A percentile compares a stretch with the other conserved stretches of the same genome.
phyloP scores from a whole-genome alignment of 2,888 invertebrate genomes.

The Pollenia angustigena region DNA sequence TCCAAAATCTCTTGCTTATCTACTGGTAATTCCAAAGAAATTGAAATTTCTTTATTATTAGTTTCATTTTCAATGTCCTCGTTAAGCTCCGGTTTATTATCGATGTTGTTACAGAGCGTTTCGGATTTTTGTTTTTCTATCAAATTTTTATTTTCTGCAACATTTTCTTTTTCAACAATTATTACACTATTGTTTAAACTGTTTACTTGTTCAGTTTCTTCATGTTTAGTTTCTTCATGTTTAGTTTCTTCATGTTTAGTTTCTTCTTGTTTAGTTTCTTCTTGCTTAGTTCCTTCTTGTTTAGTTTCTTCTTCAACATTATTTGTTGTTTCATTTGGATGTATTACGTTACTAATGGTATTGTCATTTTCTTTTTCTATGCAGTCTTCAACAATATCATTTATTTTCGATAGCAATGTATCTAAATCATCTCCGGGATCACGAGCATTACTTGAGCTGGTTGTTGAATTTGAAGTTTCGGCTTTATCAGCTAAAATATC shows the following conservation, averaged over 20 bases:
- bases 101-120: not conserved
- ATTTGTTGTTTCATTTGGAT: not conserved
- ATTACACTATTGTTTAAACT: slow-evolving; percentile 43
- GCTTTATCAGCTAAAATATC: slow-evolving; percentile 64
- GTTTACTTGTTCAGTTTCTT: not conserved
- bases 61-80: not conserved
- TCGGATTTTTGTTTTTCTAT: slow-evolving; percentile 3
- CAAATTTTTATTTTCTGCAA: not conserved
- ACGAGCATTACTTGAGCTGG: slow-evolving; percentile 68
- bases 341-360: not conserved
- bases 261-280: not conserved
- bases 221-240: not conserved
- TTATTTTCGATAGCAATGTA: slow-evolving; percentile 77
- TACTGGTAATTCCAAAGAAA: not conserved
- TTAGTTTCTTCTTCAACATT: not conserved
- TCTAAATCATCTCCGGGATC: slow-evolving; percentile 78
- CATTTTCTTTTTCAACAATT: slow-evolving; percentile 25
- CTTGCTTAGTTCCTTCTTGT: not conserved
- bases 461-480: slow-evolving; percentile 60
- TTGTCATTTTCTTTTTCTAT: slow-evolving; percentile 70
- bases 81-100: not conserved
- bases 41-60: slow-evolving; percentile 2
- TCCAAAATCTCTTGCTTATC: not conserved
- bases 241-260: not conserved
- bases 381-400: slow-evolving; percentile 78